A percentile compares a stretch with the other conserved stretches of the same genome.
Conservation (phyloP, 2,888 invertebrate species). For the Ischnus inquisitorius region DNA sequence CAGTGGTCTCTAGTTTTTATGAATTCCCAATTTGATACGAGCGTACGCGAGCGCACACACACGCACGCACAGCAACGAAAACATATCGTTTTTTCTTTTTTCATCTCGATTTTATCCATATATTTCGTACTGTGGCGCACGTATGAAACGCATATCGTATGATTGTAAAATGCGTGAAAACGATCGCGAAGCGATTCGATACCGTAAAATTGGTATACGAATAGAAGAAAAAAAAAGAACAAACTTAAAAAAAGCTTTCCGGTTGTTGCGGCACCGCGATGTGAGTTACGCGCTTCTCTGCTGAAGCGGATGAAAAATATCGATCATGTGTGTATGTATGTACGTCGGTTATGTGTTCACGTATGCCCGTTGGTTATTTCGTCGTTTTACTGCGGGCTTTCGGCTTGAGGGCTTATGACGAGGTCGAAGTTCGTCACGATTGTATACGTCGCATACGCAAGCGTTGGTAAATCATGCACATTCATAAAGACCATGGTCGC, state of each 20-base stretch:
- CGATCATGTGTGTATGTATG: neutral
- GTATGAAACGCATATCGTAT: slow-evolving; percentile 16
- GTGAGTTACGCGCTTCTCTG: slow-evolving; percentile 1
- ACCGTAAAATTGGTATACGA: slow-evolving; percentile 14
- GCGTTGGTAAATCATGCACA: neutral
- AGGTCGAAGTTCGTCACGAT: neutral
- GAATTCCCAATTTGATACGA: slow-evolving; percentile 36
- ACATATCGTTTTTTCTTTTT: neutral
- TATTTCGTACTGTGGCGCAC: neutral
- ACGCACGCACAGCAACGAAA: neutral
- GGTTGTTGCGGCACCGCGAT: neutral
- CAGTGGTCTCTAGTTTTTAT: slow-evolving; percentile 27
- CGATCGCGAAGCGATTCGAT: slow-evolving; percentile 33
- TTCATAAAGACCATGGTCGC: neutral
- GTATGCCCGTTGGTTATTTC: slow-evolving; percentile 20
- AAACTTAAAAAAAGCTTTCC: slow-evolving; percentile 10
- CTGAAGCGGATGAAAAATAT: slow-evolving; percentile 24
- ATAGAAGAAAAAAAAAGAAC: neutral
- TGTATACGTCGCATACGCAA: neutral
- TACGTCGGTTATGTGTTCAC: neutral
- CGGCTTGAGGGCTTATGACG: neutral
- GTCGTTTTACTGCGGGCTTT: neutral
- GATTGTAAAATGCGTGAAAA: slow-evolving; percentile 8
- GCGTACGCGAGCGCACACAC: neutral
- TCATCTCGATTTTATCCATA: slow-evolving; percentile 8